Conservation (phyloP, 1,140 invertebrate species). For the Dendroctonus ponderosae region DNA sequence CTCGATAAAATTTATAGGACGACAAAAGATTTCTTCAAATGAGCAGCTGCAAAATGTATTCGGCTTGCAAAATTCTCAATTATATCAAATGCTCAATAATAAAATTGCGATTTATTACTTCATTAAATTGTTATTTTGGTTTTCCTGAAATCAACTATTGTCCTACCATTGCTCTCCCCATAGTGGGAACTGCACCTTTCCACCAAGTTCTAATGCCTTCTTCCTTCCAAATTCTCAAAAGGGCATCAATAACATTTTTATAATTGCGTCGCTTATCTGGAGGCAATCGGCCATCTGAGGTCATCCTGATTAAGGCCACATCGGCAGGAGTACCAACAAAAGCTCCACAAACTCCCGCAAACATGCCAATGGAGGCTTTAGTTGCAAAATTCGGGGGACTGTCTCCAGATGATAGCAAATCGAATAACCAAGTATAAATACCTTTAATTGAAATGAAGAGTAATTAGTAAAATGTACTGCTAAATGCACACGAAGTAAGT, state of each 20-base stretch:
- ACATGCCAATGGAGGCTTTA: conserved; percentile 74
- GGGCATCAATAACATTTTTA: conserved; percentile 87
- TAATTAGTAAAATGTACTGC: too few species aligned
- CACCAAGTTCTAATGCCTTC: conserved; percentile 89
- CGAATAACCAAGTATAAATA: conserved; percentile 91
- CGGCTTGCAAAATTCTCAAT: too few species aligned
- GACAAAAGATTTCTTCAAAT: too few species aligned
- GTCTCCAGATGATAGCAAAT: conserved; percentile 68
- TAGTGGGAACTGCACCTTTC: conserved; percentile 79
- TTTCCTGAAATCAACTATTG: background rate
- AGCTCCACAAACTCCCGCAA: conserved; percentile 84
- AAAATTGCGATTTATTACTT: too few species aligned
- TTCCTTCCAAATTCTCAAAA: conserved; percentile 81
- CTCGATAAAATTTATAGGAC: too few species aligned
- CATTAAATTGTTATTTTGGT: too few species aligned
- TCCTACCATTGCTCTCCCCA: conserved; percentile 73
- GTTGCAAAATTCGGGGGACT: conserved; percentile 63
- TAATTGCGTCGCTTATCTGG: conserved; percentile 86
- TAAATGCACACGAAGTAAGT: too few species aligned
- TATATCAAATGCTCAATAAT: too few species aligned
- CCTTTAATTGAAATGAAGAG: conserved; percentile 55
- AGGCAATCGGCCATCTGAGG: conserved; percentile 89
- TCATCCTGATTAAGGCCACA: conserved; percentile 92
- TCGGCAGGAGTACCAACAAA: conserved; percentile 86
- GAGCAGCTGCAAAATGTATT: too few species aligned